phyloP scores from a whole-genome alignment of 2,888 invertebrate genomes.

The Orthosia incerta region DNA sequence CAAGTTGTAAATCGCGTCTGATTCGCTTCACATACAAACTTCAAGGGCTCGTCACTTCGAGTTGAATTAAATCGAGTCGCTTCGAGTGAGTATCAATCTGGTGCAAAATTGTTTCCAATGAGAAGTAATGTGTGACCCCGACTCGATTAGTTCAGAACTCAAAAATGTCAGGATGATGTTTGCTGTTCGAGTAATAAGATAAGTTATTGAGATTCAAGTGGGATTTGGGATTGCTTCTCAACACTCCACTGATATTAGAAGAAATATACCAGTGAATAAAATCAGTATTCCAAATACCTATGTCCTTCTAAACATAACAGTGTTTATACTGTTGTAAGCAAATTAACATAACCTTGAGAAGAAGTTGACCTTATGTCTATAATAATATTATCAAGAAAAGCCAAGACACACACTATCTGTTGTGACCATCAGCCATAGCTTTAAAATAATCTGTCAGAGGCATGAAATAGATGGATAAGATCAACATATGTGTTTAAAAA shows the following conservation, averaged over 20 bases:
- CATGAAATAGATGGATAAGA: neutral
- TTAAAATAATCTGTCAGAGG: neutral
- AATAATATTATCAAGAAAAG: slow-evolving; percentile 11
- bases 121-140: neutral
- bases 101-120: slow-evolving; percentile 14
- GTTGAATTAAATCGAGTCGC: neutral
- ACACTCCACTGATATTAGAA: neutral
- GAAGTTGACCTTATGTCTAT: too few relatives aligned
- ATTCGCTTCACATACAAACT: neutral
- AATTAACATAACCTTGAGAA: too few relatives aligned
- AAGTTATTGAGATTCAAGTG: neutral
- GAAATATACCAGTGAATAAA: too few relatives aligned
- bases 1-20: neutral
- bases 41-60: slow-evolving; percentile 5
- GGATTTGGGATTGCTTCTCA: neutral
- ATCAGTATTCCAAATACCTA: too few relatives aligned
- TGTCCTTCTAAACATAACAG: too few relatives aligned
- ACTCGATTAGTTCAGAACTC: neutral
- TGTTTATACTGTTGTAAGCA: too few relatives aligned
- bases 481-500: neutral
- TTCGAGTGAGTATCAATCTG: slow-evolving; percentile 13
- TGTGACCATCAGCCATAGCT: neutral
- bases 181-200: neutral
- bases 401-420: neutral
- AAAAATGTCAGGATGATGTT: neutral